Evolutionary conservation across 2,113 vertebrate species (phyloP).

Genomic region (Neotragus moschatus): DNA sequence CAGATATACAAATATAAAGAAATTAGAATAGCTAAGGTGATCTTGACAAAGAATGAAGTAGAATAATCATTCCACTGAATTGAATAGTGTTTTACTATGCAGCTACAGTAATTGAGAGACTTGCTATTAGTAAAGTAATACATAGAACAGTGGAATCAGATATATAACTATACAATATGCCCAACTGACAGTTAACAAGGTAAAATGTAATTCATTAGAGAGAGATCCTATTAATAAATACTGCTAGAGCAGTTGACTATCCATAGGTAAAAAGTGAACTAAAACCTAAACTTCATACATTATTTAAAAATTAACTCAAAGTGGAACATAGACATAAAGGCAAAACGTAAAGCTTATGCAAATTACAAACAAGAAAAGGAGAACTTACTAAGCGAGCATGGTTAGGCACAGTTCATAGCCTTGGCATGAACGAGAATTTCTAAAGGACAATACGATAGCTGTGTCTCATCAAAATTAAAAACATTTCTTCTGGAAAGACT

Average conservation of each 20-base stretch:
- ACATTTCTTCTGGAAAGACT: not conserved
- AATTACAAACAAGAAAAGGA: not conserved
- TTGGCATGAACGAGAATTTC: not conserved
- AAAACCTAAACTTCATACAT: not conserved
- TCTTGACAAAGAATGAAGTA: not conserved
- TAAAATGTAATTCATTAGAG: not conserved
- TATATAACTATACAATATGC: not conserved
- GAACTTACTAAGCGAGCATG: not conserved
- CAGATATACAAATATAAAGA: not conserved
- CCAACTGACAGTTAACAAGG: not conserved
- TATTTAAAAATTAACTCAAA: not conserved
- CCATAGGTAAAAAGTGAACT: not conserved
- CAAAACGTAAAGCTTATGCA: not conserved
- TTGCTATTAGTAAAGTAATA: not conserved
- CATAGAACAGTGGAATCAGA: not conserved
- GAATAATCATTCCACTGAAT: not conserved
- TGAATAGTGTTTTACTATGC: not conserved
- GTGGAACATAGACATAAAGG: not conserved
- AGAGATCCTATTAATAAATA: not conserved
- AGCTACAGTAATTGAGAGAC: not conserved
- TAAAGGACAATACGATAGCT: not conserved
- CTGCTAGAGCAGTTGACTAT: not conserved
- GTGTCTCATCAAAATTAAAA: not conserved
- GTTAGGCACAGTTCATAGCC: not conserved
- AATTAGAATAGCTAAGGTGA: not conserved